Evolutionary conservation across 2,888 invertebrate genomes (phyloP), one percentile per base, ranked within the genome.

Genomic region (Yponomeuta sedellus): DNA sequence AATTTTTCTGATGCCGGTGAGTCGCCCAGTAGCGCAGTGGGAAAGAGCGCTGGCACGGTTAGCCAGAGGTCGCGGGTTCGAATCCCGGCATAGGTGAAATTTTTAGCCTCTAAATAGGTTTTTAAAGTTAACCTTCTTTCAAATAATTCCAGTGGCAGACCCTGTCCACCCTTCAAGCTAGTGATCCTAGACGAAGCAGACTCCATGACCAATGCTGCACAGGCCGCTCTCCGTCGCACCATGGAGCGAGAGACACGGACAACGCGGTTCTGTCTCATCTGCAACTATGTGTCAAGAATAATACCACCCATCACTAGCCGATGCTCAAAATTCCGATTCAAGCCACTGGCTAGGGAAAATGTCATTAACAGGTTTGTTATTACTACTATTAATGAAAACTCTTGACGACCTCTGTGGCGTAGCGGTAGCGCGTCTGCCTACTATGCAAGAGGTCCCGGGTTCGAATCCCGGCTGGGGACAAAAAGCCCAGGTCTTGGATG

Each of bases 111-210:
- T n/a, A n/a, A n/a, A n/a, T n/a, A n/a, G n/a, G n/a, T n/a, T n/a
- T 25, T 25, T 25, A 5, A 25, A 25, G 25, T 25, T 25, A 12
- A 52, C 12, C 44, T 52, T 12, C 16, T 5, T 16, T 52, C 4
- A 12, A 12, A 58, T 6, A 19, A 19, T 39, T 81, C 39, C 75
- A 94, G 94, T 92, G 97, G 97, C 0, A 94, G 94, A 69, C 94
- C 96, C 5, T 98, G 98, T 85, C 99, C 98, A 1, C 95, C 98
- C 0, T 98, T 98, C 79, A 99, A 99, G 90, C 95, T 99, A 34
- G 94, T 99, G 6, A 98, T 99, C 71, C 91, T 99, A 22, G 99
- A 99, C 81, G 99, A 99, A 90, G 99, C 99, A 0, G 99, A 99
- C 81, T 98, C 98, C 1, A 99, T 99, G 99, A 99, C 99, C 0